Base-by-base conservation (phyloP, 2,888 invertebrate species). In the Ischnura elegans region DNA sequence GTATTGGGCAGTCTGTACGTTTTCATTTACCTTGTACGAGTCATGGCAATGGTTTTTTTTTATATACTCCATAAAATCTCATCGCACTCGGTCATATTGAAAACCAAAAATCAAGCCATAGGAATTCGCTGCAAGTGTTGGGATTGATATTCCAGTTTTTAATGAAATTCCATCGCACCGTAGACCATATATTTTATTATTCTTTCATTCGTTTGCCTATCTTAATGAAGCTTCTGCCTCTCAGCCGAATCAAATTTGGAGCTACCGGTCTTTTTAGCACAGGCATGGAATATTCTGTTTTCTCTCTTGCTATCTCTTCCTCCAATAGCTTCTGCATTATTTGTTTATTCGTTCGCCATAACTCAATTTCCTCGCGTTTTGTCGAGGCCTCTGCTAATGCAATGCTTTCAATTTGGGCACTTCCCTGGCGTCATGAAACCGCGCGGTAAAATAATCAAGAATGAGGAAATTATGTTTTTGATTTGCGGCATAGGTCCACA, bases 171-270 rank as follows among this genome's bases (percentile, higher is more conserved):
- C 76, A 76, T 8, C 36, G 4, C 16, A 76, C 13, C 76, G 13
- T 8, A 76, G 10, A 19, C n/a, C n/a, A 51, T 29, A 6, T 10
- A 36, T 76, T 76, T 76, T 76, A 36, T 76, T 36, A 36, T 25
- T 76, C 29, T 61, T 25, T 61, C 76, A 16, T 36, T 76, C 36
- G 36, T 76, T 76, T 76, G 76, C 36, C 36, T 76, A 76, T 76
- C 76, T 76, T 76, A 76, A 76, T 76, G 36, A 76, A 76, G 36
- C 76, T 36, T 76, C 76, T 76, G 76, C 36, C 36, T 36, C 76
- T 25, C 76, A 36, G 76, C 13, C 2, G 76, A 76, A 76, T 76
- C 76, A n/a, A 76, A 76, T 76, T 76, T 76, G 36, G 29, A 36
- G 76, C 29, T 36, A 16, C 76, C 36, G 36, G 25, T 36, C 76